Conservation (phyloP, 2,113 vertebrate species). For the Cryptotis parvus region DNA sequence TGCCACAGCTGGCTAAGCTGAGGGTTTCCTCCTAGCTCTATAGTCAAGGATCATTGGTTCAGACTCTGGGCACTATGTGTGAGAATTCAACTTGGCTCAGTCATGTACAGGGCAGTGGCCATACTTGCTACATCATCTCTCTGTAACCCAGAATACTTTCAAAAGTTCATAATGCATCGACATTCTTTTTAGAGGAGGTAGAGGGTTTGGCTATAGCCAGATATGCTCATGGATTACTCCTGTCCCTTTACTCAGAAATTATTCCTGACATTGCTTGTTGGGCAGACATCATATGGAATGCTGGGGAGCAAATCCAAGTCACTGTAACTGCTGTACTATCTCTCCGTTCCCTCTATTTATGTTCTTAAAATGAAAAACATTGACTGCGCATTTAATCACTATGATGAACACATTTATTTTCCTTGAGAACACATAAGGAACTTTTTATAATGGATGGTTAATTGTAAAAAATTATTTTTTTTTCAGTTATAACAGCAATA, state of each 20-base stretch:
- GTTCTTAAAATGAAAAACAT: not conserved
- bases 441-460: not conserved
- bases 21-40: not conserved
- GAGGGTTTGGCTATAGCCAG: too few relatives aligned
- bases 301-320: not conserved
- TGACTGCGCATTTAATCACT: not conserved
- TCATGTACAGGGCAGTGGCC: too few relatives aligned
- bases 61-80: too few relatives aligned
- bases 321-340: not conserved
- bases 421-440: not conserved
- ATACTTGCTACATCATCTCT: too few relatives aligned
- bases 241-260: too few relatives aligned
- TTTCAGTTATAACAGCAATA: not conserved
- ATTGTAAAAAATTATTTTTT: constrained; percentile 23
- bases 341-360: too few relatives aligned
- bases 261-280: too few relatives aligned
- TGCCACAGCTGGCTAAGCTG: too few relatives aligned
- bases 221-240: too few relatives aligned
- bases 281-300: too few relatives aligned
- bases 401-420: not conserved
- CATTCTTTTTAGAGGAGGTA: not conserved
- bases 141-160: not conserved
- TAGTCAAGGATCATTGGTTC: not conserved
- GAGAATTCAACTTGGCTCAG: too few relatives aligned
- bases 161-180: not conserved